Evolutionary conservation across 2,113 vertebrate genomes (phyloP).

Genomic region (Bombycilla garrulus): DNA sequence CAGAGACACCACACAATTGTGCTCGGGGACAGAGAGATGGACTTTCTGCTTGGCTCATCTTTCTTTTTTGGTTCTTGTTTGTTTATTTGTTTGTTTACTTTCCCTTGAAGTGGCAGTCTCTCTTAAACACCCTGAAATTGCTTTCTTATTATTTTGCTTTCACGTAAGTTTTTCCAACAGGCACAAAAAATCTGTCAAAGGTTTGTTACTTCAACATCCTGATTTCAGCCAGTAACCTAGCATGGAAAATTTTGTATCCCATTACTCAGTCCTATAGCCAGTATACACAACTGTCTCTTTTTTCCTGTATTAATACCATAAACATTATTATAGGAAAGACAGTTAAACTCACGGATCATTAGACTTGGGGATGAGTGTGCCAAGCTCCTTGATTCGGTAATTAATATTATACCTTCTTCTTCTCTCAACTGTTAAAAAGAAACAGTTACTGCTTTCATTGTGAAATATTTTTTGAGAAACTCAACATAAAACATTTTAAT

Average conservation of each 20-base stretch:
- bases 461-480: background rate
- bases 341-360: constrained; percentile 94
- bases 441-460: constrained; percentile 60
- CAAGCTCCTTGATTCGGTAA: constrained; percentile 98
- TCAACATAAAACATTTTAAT: background rate
- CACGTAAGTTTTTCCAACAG: background rate
- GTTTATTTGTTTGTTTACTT: background rate
- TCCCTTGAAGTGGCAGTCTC: background rate
- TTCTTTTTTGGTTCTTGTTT: background rate
- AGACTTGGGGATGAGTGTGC: constrained; percentile 96
- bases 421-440: constrained; percentile 89
- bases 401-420: constrained; percentile 98
- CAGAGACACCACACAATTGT: background rate
- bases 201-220: background rate
- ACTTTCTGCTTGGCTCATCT: background rate
- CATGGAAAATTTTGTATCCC: background rate
- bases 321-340: constrained; percentile 63
- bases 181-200: background rate
- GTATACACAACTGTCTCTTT: background rate
- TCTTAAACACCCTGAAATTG: background rate
- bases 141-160: background rate
- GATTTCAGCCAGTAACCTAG: background rate
- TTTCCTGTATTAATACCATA: constrained; percentile 17
- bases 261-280: background rate
- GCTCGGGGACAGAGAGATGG: background rate